Base-by-base conservation (phyloP, 2,113 vertebrate genomes). In the Echinops telfairi region DNA sequence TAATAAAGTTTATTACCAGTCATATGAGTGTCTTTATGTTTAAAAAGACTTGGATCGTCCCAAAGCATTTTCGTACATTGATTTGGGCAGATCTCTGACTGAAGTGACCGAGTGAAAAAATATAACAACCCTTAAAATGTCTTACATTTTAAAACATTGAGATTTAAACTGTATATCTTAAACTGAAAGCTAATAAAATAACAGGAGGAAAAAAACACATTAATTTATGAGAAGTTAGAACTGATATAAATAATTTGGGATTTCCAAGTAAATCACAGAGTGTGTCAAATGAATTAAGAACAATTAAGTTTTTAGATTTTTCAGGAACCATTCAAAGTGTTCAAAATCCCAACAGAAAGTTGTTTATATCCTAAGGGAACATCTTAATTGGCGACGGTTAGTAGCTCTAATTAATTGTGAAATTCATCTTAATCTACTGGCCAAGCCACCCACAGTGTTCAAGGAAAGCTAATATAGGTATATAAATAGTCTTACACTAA, bases 381-480 rank as follows among this genome's bases (percentile, higher is more conserved):
- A 89, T 86, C 76, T 95, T 95, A 88, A 86, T 70, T 94, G 83
- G 91, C 92, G 43, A 95, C 6, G 31, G 64, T 91, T 91, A 92
- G 57, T 89, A 94, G 29, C 43, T 89, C 77, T 94, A 89, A 84
- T 95, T 95, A 87, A 92, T 82, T 94, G 68, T 89, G 78, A 91
- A 96, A 94, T 94, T 92, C 38, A 92, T 94, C 81, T 94, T 93
- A 75, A 93, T 93, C 66, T 95, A 90, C 36, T 70, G 71, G 40
- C 77, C 66, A 93, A 93, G 77, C 82, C 11, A 94, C 25, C 25
- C 58, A 86, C 3, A 86, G 62, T 71, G 43, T 87, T 92, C 86
- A 93, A 93, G 36, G 88, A 89, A 92, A 92, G 40, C 25, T 70
- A 90, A 90, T 33, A 79, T 57, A 92, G n/a, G 40, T 88, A 92